These are phyloP conservation scores for Myathropa florea DNA, from an alignment of 2,888 invertebrate species.

Conservation along the genomic window DNA sequence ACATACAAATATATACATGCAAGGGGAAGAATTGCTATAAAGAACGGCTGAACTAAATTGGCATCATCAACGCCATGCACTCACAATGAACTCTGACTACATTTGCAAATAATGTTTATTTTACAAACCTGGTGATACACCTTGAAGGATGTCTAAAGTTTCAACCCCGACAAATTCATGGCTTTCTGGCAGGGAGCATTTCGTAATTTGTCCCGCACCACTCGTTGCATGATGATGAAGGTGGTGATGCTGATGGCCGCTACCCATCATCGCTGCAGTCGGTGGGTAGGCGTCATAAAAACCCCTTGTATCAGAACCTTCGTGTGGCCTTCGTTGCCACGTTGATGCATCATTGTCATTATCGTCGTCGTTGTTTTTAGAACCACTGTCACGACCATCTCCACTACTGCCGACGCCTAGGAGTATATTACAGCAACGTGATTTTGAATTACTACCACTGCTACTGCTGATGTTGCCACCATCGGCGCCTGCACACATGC, in stretches of 20 bases:
- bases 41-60: constrained; percentile 41
- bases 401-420: constrained; percentile 55
- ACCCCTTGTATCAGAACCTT: constrained; percentile 61
- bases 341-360: constrained; percentile 58
- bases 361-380: constrained; percentile 44
- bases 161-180: constrained; percentile 79
- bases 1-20: constrained; percentile 11
- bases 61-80: constrained; percentile 50
- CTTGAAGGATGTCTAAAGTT: constrained; percentile 80
- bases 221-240: constrained; percentile 71
- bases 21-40: not conserved
- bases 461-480: constrained; percentile 72
- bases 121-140: constrained; percentile 79
- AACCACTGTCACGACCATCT: constrained; percentile 8
- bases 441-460: constrained; percentile 57
- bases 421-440: constrained; percentile 78
- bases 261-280: constrained; percentile 62
- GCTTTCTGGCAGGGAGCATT: constrained; percentile 66
- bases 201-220: constrained; percentile 68
- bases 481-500: constrained; percentile 49
- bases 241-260: constrained; percentile 73
- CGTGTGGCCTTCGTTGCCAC: constrained; percentile 59
- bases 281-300: constrained; percentile 68
- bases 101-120: constrained; percentile 13
- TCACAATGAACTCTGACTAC: constrained; percentile 42